Base-by-base conservation (phyloP, 2,888 invertebrate species). In the Melitaea athalia region DNA sequence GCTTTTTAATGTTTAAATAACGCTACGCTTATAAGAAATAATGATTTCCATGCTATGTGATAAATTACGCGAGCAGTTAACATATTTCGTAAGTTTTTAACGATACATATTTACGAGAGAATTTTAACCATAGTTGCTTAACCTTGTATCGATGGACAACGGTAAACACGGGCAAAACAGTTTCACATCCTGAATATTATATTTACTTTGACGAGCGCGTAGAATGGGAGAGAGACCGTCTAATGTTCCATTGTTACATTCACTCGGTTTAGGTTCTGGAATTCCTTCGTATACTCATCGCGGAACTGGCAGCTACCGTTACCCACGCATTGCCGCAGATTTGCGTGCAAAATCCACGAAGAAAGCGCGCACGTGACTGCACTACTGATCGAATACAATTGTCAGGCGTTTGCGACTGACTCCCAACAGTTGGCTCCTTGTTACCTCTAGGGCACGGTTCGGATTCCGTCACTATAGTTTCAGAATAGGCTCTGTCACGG, bases 291-390 rank as follows among this genome's bases (percentile, higher is more conserved):
- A 88, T 88, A 70, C 86, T 70, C 86, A 81, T 84, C 82, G 87
- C 85, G 85, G 85, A 84, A 85, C 87, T 82, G 81, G 79, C 82
- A 81, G 82, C 83, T 86, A 90, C 92, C 92, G 92, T 92, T 92
- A 92, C 79, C 75, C 75, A 81, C 81, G 79, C 83, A 79, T 82
- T 85, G 76, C 78, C 81, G 85, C 82, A 85, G 87, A 87, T 90
- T 91, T 85, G 89, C 89, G 87, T 87, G 89, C 90, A 87, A 92
- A 90, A 89, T 87, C 81, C 86, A 84, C 85, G 87, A 91, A 90
- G 92, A 91, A 91, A 91, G 91, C 91, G 85, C 79, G 86, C 85
- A 84, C 92, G 91, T 91, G 92, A 89, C 85, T 79, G 70, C 84
- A 82, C 84, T 91, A 78, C 83, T 76, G 83, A 91, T 81, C 75